Evolutionary conservation across 2,113 vertebrate species (phyloP), one percentile per base, ranked within the genome.

Genomic region (Hymenochirus boettgeri): DNA sequence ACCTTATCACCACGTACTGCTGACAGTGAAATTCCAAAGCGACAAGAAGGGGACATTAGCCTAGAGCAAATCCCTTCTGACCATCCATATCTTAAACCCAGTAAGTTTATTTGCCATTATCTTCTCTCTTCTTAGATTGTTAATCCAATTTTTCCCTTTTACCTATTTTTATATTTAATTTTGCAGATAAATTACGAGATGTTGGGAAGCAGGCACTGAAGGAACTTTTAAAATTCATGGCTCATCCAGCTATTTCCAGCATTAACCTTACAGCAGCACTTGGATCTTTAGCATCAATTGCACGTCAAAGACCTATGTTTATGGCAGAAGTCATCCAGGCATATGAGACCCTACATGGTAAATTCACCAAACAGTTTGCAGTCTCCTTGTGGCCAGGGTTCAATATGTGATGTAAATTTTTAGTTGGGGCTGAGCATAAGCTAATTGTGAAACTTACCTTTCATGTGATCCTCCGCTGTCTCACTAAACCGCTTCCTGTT

Each of bases 321-420:
- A 97, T 98, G 95, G 93, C 93, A 0, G 90, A 97, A 70, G 96
- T 98, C 75, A 93, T 97, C 72, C 95, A 97, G 58, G 91, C 95
- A 4, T 96, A 96, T 0, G 95, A 97, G 77, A 95, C 91, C 0
- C 80, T 98, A 1, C 95, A 97, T 0, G 95, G 94, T 98, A 57
- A 83, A 79, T 23, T 2, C 1, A 4, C 1, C 11, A 15, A 15
- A 10, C 11, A 9, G 31, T 33, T 2, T 33, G 31, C 0, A 33
- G 3, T 21, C n/a, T 1, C 1, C 0, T 19, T 0, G 1, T 2
- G 2, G 3, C 2, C 5, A 1, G 2, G 12, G n/a, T n/a, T n/a
- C n/a, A n/a, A n/a, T n/a, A n/a, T n/a, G n/a, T n/a, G n/a, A n/a
- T n/a, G n/a, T n/a, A n/a, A n/a, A n/a, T n/a, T n/a, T n/a, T n/a